Evolutionary conservation across 2,888 invertebrate species (phyloP).

Genomic region (Drosophila testacea): DNA sequence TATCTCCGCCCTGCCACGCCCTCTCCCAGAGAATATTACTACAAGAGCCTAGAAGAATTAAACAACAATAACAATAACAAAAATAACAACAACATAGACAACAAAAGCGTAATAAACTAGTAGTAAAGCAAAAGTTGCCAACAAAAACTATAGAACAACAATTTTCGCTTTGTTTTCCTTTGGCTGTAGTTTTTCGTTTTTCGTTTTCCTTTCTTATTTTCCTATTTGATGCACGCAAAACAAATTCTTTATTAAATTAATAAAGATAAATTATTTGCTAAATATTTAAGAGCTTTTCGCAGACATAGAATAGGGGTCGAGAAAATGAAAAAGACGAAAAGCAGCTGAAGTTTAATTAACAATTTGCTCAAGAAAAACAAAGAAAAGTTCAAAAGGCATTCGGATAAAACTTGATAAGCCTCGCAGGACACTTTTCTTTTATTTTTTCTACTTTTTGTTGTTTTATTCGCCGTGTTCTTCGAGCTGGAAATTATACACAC

Average conservation of each 20-base stretch:
- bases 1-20: slow-evolving; percentile 42
- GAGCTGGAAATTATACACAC: slow-evolving; percentile 24
- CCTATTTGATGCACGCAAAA: slow-evolving; percentile 37
- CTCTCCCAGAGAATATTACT: slow-evolving; percentile 60
- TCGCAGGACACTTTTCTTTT: slow-evolving; percentile 27
- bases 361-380: slow-evolving; percentile 59
- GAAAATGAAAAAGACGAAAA: not conserved
- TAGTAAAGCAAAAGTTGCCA: slow-evolving; percentile 60
- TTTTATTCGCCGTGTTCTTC: not conserved
- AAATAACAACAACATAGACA: slow-evolving; percentile 46
- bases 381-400: slow-evolving; percentile 54
- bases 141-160: slow-evolving; percentile 52
- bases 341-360: slow-evolving; percentile 65
- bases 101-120: slow-evolving; percentile 78
- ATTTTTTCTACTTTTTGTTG: slow-evolving; percentile 3
- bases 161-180: slow-evolving; percentile 53
- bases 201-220: slow-evolving; percentile 14
- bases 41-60: slow-evolving; percentile 63
- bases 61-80: slow-evolving; percentile 65
- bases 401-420: slow-evolving; percentile 44
- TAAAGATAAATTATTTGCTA: slow-evolving; percentile 54
- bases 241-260: slow-evolving; percentile 42
- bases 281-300: slow-evolving; percentile 50
- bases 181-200: slow-evolving; percentile 11
- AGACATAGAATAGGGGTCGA: not conserved